These are phyloP conservation scores for Percopsis transmontana DNA, from an alignment of 2,113 vertebrate species.

Conservation along the genomic window DNA sequence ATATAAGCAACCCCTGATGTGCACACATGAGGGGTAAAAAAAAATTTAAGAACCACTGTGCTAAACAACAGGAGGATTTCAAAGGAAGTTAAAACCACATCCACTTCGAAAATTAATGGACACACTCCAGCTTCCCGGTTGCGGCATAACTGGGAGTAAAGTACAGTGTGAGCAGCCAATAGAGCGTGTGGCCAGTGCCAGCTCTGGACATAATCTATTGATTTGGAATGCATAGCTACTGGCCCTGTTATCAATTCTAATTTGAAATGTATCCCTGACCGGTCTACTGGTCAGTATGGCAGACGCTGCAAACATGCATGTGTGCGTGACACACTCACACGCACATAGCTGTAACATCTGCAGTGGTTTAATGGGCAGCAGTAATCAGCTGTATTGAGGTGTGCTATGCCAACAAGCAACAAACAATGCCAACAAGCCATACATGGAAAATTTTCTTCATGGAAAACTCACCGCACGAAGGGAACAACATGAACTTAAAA, in stretches of 20 bases:
- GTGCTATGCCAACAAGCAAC: conserved; percentile 26
- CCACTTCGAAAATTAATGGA: too few species aligned
- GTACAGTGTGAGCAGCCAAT: not conserved
- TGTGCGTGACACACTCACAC: conserved; percentile 3
- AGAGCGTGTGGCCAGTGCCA: not conserved
- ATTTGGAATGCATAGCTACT: not conserved
- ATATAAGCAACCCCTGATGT: too few species aligned
- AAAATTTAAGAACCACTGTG: too few species aligned
- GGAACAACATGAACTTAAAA: conserved; percentile 41
- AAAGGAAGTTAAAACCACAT: too few species aligned
- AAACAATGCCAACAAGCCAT: conserved; percentile 49
- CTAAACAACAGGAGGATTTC: too few species aligned
- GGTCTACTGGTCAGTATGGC: not conserved
- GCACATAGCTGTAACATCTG: conserved; percentile 56
- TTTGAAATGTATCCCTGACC: conserved; percentile 1
- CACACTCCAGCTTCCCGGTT: too few species aligned
- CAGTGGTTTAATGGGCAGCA: conserved; percentile 45
- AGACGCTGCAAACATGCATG: not conserved
- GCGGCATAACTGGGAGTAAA: not conserved
- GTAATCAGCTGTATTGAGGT: conserved; percentile 52
- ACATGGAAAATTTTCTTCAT: conserved; percentile 70
- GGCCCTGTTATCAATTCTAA: not conserved
- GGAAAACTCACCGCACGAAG: conserved; percentile 61
- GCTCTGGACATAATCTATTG: not conserved
- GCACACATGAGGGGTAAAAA: too few species aligned